Evolutionary conservation across 2,113 vertebrate species (phyloP), one percentile per base, ranked within the genome.

Genomic region (Petroica traversi): DNA sequence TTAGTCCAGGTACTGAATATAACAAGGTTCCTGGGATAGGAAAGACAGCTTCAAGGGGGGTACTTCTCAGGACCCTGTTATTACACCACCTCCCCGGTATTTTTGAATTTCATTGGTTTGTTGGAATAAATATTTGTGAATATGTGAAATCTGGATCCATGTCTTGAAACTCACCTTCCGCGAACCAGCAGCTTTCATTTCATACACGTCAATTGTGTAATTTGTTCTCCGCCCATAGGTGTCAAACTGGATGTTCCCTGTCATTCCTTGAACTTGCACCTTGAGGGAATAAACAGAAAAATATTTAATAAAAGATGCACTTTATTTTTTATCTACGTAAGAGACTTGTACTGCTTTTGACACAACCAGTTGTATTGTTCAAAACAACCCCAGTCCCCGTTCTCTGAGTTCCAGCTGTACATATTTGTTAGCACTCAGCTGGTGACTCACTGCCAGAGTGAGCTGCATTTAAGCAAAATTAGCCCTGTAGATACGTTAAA

Each of bases 201-300:
- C 99, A 95, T 99, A 99, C 67, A 99, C 98, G 92, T 99, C 99
- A 45, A 99, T 99, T 58, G 99, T 99, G 96, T 99, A 99, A 98
- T 99, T 99, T 96, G 99, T 99, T 97, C 99, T 99, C 81, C 99
- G 98, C 85, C 99, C 99, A 14, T 99, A 99, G 96, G 99, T 99
- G 98, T 99, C 99, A 19, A 99, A 99, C 95, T 99, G 99, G 95
- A 99, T 99, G 89, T 99, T 99, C 92, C 99, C 99, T 66, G 99
- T 99, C 99, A 99, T 99, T 78, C 99, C 99, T 93, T 99, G 99
- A 54, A 99, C 99, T 98, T 99, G 99, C 52, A 99, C 99, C 99
- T 99, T 52, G 89, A 92, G 84, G 82, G 74, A 86, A 97, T 49
- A 95, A 96, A 74, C 49, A 93, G 23, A 73, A 94, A 89, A 86